Conservation (phyloP, 2,888 invertebrate species). For the Cryptocephalus primarius region DNA sequence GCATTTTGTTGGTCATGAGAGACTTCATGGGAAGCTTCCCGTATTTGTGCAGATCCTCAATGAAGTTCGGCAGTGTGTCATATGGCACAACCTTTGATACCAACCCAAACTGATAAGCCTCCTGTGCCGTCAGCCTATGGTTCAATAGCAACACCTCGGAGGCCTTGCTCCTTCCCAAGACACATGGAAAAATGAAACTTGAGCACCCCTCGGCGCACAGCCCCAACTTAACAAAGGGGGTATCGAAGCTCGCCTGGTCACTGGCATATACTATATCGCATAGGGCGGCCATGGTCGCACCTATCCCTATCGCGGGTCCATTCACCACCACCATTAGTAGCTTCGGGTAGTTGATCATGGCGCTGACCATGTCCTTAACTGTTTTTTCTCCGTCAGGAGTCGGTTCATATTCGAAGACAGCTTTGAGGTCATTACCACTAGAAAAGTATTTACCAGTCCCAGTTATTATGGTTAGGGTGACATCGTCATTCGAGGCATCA, state of each 20-base stretch:
- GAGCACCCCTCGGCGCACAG: constrained; percentile 83
- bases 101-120: constrained; percentile 69
- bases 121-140: constrained; percentile 64
- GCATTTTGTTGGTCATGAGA: constrained; percentile 56
- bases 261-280: constrained; percentile 84
- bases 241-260: constrained; percentile 76
- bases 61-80: constrained; percentile 43
- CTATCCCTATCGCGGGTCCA: constrained; percentile 90
- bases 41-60: constrained; percentile 48
- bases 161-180: constrained; percentile 75
- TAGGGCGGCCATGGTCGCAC: constrained; percentile 71
- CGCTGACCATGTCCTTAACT: constrained; percentile 47
- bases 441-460: constrained; percentile 72
- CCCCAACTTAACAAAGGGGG: constrained; percentile 79
- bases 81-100: constrained; percentile 67
- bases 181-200: constrained; percentile 69
- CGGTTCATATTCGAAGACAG: constrained; percentile 5
- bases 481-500: constrained; percentile 54
- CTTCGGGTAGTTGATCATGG: constrained; percentile 82
- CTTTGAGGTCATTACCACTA: constrained; percentile 68
- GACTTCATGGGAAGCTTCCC: constrained; percentile 46
- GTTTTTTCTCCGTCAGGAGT: constrained; percentile 3
- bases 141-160: constrained; percentile 44
- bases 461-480: constrained; percentile 64
- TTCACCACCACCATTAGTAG: constrained; percentile 79